Percentiles rank a stretch among this genome's conserved stretches.
Evolutionary conservation across 1,140 invertebrate genomes (phyloP).

Genomic region (Brachionus koreanus): DNA sequence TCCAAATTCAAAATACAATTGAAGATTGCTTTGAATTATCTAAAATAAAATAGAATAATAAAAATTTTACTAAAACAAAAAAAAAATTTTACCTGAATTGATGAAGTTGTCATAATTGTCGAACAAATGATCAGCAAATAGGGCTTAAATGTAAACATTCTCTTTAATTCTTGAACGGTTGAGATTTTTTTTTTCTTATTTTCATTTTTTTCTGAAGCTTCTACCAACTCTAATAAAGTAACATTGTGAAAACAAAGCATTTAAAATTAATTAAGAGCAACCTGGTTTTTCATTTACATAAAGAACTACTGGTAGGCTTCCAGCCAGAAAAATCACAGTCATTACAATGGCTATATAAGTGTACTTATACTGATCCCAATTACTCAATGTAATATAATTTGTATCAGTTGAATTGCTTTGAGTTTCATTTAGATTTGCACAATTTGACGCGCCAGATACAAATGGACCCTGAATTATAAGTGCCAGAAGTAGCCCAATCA

Average conservation of each 20-base stretch:
- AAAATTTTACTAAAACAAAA: neutral
- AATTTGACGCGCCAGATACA: slow-evolving; percentile 8
- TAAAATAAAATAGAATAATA: neutral
- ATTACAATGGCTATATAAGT: slow-evolving; percentile 16
- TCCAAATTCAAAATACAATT: slow-evolving; percentile 37
- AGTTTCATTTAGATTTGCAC: slow-evolving; percentile 1
- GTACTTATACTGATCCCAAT: slow-evolving; percentile 37
- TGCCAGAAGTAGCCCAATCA: slow-evolving; percentile 31
- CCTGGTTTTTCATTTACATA: slow-evolving; percentile 38
- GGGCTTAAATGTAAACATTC: slow-evolving; percentile 33
- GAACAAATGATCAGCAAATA: neutral
- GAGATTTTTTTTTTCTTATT: neutral
- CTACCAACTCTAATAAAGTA: neutral
- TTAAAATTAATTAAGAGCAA: neutral
- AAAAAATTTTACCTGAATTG: slow-evolving; percentile 1
- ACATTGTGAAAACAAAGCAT: neutral
- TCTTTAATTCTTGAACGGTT: neutral
- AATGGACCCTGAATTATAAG: slow-evolving; percentile 21
- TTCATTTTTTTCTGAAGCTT: neutral
- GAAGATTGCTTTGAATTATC: slow-evolving; percentile 39
- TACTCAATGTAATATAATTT: neutral
- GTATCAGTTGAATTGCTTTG: neutral
- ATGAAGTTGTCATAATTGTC: slow-evolving; percentile 11
- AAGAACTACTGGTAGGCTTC: neutral
- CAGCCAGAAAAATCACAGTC: slow-evolving; percentile 11